phyloP scores from a whole-genome alignment of 2,113 vertebrate species.

The Phylloscopus trochiloides region DNA sequence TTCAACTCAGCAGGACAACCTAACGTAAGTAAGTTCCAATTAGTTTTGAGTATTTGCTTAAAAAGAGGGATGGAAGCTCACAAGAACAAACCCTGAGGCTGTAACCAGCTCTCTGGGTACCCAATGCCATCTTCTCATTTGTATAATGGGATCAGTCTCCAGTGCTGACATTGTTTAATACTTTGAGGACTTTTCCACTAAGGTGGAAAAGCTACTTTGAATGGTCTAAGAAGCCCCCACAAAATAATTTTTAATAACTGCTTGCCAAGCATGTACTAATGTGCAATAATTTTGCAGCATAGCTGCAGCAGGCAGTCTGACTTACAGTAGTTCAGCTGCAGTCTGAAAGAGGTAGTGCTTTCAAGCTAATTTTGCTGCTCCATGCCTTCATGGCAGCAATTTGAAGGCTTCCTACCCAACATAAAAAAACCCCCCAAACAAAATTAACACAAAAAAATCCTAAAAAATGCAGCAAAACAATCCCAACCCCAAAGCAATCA shows the following conservation, averaged over 20 bases:
- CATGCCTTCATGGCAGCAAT: background rate
- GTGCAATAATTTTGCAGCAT: background rate
- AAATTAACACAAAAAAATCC: background rate
- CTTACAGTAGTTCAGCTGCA: background rate
- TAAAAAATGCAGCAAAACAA: background rate
- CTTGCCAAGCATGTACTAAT: background rate
- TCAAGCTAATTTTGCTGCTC: constrained; percentile 18
- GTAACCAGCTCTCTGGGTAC: background rate
- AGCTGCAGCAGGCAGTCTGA: constrained; percentile 3
- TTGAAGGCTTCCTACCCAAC: background rate
- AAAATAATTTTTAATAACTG: background rate
- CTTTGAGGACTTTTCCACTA: background rate
- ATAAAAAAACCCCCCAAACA: background rate
- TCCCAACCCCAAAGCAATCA: background rate
- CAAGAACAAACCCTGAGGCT: background rate
- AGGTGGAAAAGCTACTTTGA: background rate
- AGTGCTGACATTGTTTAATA: background rate
- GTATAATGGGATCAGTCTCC: background rate
- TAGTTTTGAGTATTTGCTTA: constrained; percentile 15
- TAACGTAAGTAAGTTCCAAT: background rate
- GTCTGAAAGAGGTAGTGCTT: background rate
- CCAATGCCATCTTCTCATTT: background rate
- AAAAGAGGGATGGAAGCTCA: background rate
- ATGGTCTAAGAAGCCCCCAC: background rate
- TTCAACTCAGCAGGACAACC: background rate